A percentile compares a stretch with the other conserved stretches of the same genome.
Conservation (phyloP, 2,113 vertebrate species). For the Megaptera novaeangliae region DNA sequence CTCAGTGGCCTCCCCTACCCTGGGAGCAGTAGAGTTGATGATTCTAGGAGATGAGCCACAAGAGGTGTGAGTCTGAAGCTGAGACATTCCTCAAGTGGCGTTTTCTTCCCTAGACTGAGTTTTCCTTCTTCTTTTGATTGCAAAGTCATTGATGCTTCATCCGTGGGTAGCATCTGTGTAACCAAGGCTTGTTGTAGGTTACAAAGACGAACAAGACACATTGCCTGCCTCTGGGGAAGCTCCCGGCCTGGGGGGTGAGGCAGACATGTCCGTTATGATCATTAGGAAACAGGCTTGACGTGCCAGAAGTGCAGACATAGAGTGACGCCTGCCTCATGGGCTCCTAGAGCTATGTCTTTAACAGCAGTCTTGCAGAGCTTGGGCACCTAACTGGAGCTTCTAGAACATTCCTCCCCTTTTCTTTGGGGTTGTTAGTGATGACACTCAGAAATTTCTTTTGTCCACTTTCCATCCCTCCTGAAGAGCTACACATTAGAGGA, state of each 20-base stretch:
- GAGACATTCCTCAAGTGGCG: background rate
- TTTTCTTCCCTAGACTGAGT: background rate
- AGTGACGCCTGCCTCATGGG: background rate
- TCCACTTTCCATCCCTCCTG: background rate
- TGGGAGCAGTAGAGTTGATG: background rate
- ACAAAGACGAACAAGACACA: no score
- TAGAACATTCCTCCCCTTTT: background rate
- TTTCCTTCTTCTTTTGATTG: background rate
- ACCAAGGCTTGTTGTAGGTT: accelerated
- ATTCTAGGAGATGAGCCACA: background rate
- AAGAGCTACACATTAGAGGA: background rate
- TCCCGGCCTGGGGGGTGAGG: background rate
- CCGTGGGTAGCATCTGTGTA: background rate
- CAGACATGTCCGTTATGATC: accelerated
- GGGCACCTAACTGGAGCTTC: background rate
- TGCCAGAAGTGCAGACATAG: background rate
- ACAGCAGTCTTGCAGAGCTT: background rate
- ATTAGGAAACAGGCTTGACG: background rate
- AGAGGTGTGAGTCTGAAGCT: background rate
- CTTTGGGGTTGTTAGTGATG: background rate
- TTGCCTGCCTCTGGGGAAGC: background rate
- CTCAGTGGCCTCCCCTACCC: no score
- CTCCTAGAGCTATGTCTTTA: background rate
- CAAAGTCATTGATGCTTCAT: background rate
- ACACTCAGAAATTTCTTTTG: background rate